Conservation (phyloP, 2,113 vertebrate genomes). For the Romanogobio albipinnatus region DNA sequence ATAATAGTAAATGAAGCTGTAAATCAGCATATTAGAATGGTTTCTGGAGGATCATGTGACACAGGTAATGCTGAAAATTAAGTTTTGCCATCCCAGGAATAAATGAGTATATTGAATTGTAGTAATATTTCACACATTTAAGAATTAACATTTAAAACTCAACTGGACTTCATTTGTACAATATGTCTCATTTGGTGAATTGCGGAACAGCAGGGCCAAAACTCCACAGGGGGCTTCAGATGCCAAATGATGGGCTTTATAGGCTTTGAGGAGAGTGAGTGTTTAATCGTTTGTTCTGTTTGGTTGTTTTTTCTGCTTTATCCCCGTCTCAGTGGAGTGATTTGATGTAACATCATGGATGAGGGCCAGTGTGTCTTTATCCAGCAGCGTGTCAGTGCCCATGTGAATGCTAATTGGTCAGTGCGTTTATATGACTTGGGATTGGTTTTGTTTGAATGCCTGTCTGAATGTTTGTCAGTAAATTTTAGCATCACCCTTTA, state of each 20-base stretch:
- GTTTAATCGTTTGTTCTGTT: background rate
- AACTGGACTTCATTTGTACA: background rate
- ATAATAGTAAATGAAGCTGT: too few species aligned
- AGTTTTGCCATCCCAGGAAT: background rate
- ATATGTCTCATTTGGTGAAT: background rate
- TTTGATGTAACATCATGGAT: background rate
- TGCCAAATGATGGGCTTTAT: constrained; percentile 15
- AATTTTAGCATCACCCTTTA: constrained; percentile 29
- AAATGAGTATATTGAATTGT: too few species aligned
- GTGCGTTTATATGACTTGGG: background rate
- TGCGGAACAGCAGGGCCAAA: background rate
- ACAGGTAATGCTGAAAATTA: background rate
- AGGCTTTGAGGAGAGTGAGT: background rate
- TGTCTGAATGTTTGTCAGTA: constrained; percentile 13
- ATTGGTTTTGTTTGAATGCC: constrained; percentile 29
- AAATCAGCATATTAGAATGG: background rate
- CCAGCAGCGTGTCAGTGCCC: background rate
- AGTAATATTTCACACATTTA: too few species aligned
- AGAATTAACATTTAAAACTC: background rate
- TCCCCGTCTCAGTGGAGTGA: background rate
- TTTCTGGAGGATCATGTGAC: background rate
- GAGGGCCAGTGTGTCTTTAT: background rate
- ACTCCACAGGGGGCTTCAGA: background rate
- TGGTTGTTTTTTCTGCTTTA: constrained; percentile 23
- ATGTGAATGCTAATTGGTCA: background rate